Base-by-base conservation (phyloP, 2,888 invertebrate genomes). In the Caenorhabditis afra region DNA sequence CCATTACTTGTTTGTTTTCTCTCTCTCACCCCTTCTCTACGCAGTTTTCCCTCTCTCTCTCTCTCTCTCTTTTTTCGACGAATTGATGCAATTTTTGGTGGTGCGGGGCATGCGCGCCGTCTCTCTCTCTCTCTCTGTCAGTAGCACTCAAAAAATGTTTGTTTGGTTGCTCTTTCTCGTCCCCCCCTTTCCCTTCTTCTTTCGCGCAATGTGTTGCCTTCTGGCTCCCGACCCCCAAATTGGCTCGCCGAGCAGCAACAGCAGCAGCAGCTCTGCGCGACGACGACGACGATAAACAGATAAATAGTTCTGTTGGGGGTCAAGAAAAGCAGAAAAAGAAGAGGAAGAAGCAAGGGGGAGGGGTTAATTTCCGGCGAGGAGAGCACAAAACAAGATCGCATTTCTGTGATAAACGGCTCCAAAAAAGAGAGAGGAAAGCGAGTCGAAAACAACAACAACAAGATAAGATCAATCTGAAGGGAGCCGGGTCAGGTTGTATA, bases 231-330 rank as follows among this genome's bases (percentile, higher is more conserved):
- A n/a, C 55, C 10, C 20, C 41, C 41, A 57, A 57, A 22, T 57
- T 57, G 41, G 57, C 11, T 11, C 7, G n/a, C n/a, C n/a, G n/a
- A n/a, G n/a, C n/a, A n/a, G n/a, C n/a, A n/a, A n/a, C n/a, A n/a
- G n/a, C n/a, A n/a, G n/a, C n/a, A n/a, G n/a, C n/a, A n/a, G n/a
- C 37, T 8, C 37, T 37, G 37, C 7, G 7, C 37, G 37, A 37
- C 37, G 70, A 68, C 39, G 70, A n/a, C n/a, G n/a, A n/a, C n/a
- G 64, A 71, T 71, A 71, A 71, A 71, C 49, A 71, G 71, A 71
- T 71, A 71, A 71, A 71, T 64, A 64, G 39, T 55, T 29, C 16
- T 41, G 58, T 41, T 47, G 16, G 16, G 7, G 47, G 16, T 16
- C 16, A n/a, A 18, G 47, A 16, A n/a, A 18, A 47, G 7, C 11